Evolutionary conservation across 2,113 vertebrate genomes (phyloP).

Genomic region (Aegypius monachus): DNA sequence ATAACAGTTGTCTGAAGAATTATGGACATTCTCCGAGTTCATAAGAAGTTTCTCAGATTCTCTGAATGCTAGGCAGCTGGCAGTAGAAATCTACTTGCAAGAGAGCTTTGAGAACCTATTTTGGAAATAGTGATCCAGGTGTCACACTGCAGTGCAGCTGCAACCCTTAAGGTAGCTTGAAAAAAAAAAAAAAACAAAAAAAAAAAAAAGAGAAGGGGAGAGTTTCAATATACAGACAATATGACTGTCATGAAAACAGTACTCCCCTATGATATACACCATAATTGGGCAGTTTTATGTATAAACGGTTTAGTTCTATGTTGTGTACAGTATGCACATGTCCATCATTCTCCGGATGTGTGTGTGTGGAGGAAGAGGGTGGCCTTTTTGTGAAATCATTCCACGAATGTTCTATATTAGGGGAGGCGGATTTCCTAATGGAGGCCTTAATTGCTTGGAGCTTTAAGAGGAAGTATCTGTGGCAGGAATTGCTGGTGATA

Average conservation of each 20-base stretch:
- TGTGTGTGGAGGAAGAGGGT: neutral
- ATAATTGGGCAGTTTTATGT: accelerated
- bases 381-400: neutral
- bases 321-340: neutral
- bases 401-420: neutral
- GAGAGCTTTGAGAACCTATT: neutral
- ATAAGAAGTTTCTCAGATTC: neutral
- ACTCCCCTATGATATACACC: neutral
- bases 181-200: neutral
- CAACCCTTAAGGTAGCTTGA: neutral
- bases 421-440: constrained; percentile 2
- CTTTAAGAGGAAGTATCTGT: neutral
- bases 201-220: neutral
- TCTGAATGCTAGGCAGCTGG: neutral
- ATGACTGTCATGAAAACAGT: neutral
- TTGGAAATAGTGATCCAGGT: neutral
- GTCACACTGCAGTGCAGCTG: neutral
- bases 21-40: neutral
- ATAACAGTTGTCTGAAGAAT: neutral
- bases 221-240: neutral
- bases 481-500: neutral
- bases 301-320: accelerated
- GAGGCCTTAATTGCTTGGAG: neutral
- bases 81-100: neutral
- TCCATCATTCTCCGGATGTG: neutral